phyloP scores from a whole-genome alignment of 2,797 vertebrate species.

The Sebastes kiyomatsui region DNA sequence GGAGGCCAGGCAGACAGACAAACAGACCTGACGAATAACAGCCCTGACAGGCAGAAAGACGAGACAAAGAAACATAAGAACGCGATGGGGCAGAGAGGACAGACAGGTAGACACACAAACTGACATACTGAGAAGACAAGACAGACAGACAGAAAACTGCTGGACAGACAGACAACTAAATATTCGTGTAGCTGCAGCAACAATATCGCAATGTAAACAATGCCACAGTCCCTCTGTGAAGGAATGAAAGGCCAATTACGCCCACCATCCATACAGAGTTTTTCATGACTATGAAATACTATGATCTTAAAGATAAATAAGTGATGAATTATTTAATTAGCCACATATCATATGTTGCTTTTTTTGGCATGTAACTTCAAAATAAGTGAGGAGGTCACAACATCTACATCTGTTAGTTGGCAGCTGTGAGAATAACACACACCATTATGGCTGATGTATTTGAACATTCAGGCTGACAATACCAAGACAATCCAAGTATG shows the following conservation, averaged over 20 bases:
- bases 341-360: background rate
- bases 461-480: background rate
- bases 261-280: background rate
- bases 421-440: background rate
- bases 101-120: conserved; percentile 15
- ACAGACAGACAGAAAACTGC: background rate
- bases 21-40: conserved; percentile 23
- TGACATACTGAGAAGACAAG: background rate
- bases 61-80: conserved; percentile 36
- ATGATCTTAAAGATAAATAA: background rate
- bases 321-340: background rate
- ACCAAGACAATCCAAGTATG: background rate
- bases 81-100: conserved; percentile 6
- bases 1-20: conserved; percentile 27
- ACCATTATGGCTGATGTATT: background rate
- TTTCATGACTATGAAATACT: background rate
- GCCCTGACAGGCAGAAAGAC: conserved; percentile 40
- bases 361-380: background rate
- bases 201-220: background rate
- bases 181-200: background rate
- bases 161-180: background rate
- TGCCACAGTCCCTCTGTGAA: background rate
- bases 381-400: background rate
- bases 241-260: background rate
- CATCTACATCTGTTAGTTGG: background rate